These are phyloP conservation scores for Leptogaster cylindrica DNA, from an alignment of 2,888 invertebrate genomes.

Conservation along the genomic window DNA sequence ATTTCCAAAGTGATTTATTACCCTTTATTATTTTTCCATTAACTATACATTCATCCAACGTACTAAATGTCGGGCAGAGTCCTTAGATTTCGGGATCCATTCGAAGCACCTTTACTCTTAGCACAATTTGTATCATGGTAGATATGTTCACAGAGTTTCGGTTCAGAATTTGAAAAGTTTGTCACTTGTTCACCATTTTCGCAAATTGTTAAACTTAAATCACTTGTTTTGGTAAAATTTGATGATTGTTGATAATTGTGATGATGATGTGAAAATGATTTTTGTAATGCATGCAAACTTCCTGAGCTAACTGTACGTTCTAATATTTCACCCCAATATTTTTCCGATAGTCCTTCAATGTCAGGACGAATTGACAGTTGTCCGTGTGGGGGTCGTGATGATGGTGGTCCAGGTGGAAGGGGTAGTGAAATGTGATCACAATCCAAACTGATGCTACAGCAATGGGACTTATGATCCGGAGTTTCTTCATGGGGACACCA, in stretches of 20 bases:
- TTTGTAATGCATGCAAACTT: conserved; percentile 74
- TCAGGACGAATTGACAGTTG: conserved; percentile 61
- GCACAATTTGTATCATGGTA: conserved; percentile 61
- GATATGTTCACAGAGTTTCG: conserved; percentile 60
- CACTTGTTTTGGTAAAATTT: conserved; percentile 59
- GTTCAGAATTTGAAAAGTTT: conserved; percentile 58
- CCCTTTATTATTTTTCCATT: not conserved
- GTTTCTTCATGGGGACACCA: conserved; percentile 59
- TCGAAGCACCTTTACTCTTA: conserved; percentile 55
- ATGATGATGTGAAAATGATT: conserved; percentile 55
- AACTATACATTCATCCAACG: too few relatives aligned
- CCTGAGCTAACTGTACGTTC: conserved; percentile 78
- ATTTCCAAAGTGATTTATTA: not conserved
- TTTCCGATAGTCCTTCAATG: conserved; percentile 72
- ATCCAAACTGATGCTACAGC: conserved; percentile 59
- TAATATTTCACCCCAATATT: conserved; percentile 79
- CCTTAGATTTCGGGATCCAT: conserved; percentile 49
- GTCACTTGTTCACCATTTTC: conserved; percentile 39
- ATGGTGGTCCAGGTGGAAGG: conserved; percentile 60
- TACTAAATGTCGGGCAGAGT: conserved; percentile 61
- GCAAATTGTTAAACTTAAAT: conserved; percentile 54
- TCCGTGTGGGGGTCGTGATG: conserved; percentile 55
- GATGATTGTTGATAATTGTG: conserved; percentile 55
- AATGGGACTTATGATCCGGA: conserved; percentile 60
- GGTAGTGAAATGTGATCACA: conserved; percentile 61